Conservation (phyloP, 2,797 vertebrate genomes). For the Lepus townsendii region DNA sequence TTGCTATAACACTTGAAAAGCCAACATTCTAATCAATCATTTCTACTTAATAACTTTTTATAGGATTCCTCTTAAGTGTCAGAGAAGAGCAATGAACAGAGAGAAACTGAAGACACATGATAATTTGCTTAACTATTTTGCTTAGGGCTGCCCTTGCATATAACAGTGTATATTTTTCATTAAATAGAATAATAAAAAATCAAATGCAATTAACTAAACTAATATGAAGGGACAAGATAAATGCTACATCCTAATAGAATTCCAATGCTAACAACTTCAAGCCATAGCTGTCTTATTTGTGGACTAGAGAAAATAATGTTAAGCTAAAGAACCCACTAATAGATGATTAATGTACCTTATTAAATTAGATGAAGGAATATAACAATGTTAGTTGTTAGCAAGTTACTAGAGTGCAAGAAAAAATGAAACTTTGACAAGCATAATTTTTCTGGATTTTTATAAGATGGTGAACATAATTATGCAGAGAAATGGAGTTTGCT, state of each 20-base stretch:
- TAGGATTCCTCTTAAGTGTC: constrained; percentile 47
- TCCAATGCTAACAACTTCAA: constrained; percentile 83
- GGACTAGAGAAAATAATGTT: constrained; percentile 80
- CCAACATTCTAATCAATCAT: constrained; percentile 48
- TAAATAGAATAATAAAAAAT: constrained; percentile 83
- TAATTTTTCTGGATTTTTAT: constrained; percentile 79
- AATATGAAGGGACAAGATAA: constrained; percentile 82
- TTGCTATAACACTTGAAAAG: constrained; percentile 58
- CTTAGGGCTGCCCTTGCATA: constrained; percentile 61
- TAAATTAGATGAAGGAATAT: constrained; percentile 82
- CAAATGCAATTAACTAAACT: constrained; percentile 83
- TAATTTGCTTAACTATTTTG: constrained; percentile 77
- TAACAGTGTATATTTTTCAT: constrained; percentile 80
- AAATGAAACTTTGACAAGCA: constrained; percentile 69
- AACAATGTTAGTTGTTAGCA: constrained; percentile 80
- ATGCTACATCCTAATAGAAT: constrained; percentile 81
- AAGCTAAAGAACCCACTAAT: constrained; percentile 80
- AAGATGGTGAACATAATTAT: constrained; percentile 74
- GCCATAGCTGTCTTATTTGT: constrained; percentile 79
- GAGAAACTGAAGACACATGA: constrained; percentile 61
- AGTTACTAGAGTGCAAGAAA: constrained; percentile 63
- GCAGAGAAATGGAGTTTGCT: constrained; percentile 66
- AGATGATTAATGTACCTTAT: constrained; percentile 84
- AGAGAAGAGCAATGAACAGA: constrained; percentile 50
- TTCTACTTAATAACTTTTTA: constrained; percentile 41